Base-by-base conservation (phyloP, 2,113 vertebrate genomes). In the Nothobranchius furzeri region DNA sequence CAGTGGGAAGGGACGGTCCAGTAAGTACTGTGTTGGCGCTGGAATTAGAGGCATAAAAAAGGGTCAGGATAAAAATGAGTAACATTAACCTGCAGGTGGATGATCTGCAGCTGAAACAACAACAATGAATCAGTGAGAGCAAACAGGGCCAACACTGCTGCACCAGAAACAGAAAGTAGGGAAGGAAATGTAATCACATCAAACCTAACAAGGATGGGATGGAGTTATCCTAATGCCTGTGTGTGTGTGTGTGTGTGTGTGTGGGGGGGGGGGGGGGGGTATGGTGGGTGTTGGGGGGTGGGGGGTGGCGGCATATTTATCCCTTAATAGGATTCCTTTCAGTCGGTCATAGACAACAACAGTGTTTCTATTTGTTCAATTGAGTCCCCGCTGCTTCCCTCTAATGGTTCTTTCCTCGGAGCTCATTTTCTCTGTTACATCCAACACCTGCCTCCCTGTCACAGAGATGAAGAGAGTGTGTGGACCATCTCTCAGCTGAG, bases 391-490 rank as follows among this genome's bases (percentile, higher is more conserved):
- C 87, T 78, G 84, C 63, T 73, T 67, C 53, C 47, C 25, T 85
- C 83, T 90, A 88, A 90, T 86, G 75, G 81, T 20, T 64, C 61
- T 79, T 74, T 85, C 73, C 70, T 64, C 61, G 66, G 56, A 73
- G 75, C 82, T 86, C 79, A 85, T 88, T 82, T 73, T 62, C 79
- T 80, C 55, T 35, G 40, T 73, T 83, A 77, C 84, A 78, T 60
- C 75, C 30, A 80, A 79, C 86, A 91, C 84, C 87, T 89, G 86
- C 84, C 79, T 70, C 84, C 75, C 73, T 58, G 76, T 78, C 72
- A 63, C 73, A 57, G 78, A 78, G 70, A 64, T 65, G 52, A 55
- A 60, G 68, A 54, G 62, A 45, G 55, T 45, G 67, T 2, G 64
- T 72, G 54, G 60, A 49, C 51, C 42, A 47, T 45, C 17, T 49